Base-by-base conservation (phyloP, 2,888 invertebrate species). In the Tillus elongatus region DNA sequence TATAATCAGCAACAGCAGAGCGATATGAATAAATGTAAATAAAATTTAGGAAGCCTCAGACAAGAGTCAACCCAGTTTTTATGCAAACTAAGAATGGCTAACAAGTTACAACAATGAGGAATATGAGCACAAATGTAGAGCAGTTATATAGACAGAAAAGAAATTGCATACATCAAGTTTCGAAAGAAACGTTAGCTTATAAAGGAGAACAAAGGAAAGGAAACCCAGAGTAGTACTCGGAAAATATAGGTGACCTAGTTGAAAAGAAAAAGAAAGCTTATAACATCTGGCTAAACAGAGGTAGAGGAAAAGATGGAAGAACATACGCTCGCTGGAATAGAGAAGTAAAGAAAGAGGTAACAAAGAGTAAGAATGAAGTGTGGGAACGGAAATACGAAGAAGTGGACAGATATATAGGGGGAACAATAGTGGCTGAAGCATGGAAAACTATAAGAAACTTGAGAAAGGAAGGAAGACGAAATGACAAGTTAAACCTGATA, bases 281-380 rank as follows among this genome's bases (percentile, higher is more conserved):
- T 34, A 34, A 26, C 27, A 34, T 3, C 12, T 34, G 27, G 34
- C 19, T 34, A 19, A 19, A 13, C 24, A 34, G 11, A 34, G 11
- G 35, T 29, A 30, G 29, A 28, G 10, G 35, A 16, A n/a, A n/a
- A n/a, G n/a, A 27, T 15, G 13, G 14, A 16, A 15, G 16, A 34
- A 10, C 16, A 19, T 36, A 36, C 30, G 16, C 15, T 30, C 10
- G 16, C 27, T 35, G 35, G 35, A 35, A 35, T 30, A 35, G 28
- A 36, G 30, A 30, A 30, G 36, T 36, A n/a, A n/a, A n/a, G n/a
- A n/a, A n/a, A n/a, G n/a, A n/a, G n/a, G n/a, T n/a, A n/a, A n/a
- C n/a, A n/a, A n/a, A n/a, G n/a, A n/a, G n/a, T n/a, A n/a, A n/a
- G n/a, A n/a, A n/a, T n/a, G n/a, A n/a, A n/a, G n/a, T n/a, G n/a